Base-by-base conservation (phyloP, 2,113 vertebrate genomes). In the Pipa parva region DNA sequence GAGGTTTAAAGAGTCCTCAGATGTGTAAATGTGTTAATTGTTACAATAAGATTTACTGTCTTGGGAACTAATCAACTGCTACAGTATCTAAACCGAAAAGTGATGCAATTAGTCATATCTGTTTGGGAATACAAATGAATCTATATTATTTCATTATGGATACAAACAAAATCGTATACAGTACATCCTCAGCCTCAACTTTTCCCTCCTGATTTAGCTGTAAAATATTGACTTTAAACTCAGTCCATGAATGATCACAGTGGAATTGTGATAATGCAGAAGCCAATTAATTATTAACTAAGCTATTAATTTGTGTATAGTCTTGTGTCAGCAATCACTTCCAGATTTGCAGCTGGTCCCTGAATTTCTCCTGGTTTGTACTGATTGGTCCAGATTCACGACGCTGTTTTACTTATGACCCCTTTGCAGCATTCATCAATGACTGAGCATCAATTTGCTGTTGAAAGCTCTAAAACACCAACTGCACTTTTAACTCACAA, bases 1-100 rank as follows among this genome's bases (percentile, higher is more conserved):
- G 11, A 48, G 42, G 45, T 67, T 50, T 17, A 68, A 37, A 59
- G 2, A 24, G 31, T 26, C 28, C 25, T 26, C 31, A 27, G 51
- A 59, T 59, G 52, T 46, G 6, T 11, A 54, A 37, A 50, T 48
- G 2, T 15, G 27, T 50, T 63, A 37, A 13, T 33, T 24, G 22
- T 52, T 37, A 52, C 3, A 13, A 20, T 49, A 49, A 24, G 46
- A 49, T 22, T 8, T 24, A 22, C 6, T 21, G 18, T 21, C 46
- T 49, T 22, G 18, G 46, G 46, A 49, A 22, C 46, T 49, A 49
- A 49, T 49, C 46, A 49, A 49, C 46, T 49, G 1, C 3, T 15
- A 42, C 17, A 18, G 46, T 11, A 49, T 49, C 46, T 49, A 13
- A 49, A 22, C 21, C 18, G 11, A 24, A 49, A 49, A 22, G n/a